phyloP scores from a whole-genome alignment of 2,797 vertebrate genomes.

The Trichosurus vulpecula region DNA sequence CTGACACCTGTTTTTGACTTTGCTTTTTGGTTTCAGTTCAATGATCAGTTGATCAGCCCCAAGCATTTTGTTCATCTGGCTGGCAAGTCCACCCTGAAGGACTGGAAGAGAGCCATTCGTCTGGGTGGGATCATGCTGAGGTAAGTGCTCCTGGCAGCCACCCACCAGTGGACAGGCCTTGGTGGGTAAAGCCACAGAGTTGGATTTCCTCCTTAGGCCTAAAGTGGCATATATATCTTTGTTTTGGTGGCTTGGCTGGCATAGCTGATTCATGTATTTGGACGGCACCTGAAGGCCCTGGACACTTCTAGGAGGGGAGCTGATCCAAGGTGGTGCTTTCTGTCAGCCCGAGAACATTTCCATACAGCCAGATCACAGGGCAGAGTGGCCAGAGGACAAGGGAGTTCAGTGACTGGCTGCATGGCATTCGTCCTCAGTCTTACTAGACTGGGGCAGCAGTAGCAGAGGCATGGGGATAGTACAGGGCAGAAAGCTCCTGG shows the following conservation, averaged over 20 bases:
- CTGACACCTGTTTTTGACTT: conserved; percentile 70
- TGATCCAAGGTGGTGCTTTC: conserved; percentile 13
- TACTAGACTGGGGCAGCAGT: not conserved
- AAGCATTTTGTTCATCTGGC: conserved; percentile 97
- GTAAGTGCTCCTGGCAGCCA: conserved; percentile 82
- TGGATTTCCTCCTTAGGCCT: not conserved
- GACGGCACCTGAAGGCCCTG: conserved; percentile 17
- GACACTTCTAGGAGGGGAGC: conserved; percentile 3
- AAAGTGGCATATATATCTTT: conserved; percentile 20
- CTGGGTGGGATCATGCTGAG: conserved; percentile 96
- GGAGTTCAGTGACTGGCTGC: conserved; percentile 5
- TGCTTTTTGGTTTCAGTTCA: conserved; percentile 87
- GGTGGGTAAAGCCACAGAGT: not conserved
- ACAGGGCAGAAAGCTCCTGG: not conserved
- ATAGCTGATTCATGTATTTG: conserved; percentile 1
- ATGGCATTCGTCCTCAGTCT: conserved; percentile 1
- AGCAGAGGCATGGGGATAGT: not conserved
- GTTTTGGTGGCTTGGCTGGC: conserved; percentile 26
- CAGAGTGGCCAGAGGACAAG: conserved; percentile 13
- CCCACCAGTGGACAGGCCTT: conserved; percentile 47
- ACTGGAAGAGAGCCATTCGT: conserved; percentile 97
- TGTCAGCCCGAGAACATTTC: conserved; percentile 19
- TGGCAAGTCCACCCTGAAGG: conserved; percentile 95
- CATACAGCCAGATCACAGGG: conserved; percentile 7
- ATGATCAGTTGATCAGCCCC: conserved; percentile 95